A percentile compares a stretch with the other conserved stretches of the same genome.
Evolutionary conservation across 2,888 invertebrate genomes (phyloP).

Genomic region (Chydorus sphaericus): DNA sequence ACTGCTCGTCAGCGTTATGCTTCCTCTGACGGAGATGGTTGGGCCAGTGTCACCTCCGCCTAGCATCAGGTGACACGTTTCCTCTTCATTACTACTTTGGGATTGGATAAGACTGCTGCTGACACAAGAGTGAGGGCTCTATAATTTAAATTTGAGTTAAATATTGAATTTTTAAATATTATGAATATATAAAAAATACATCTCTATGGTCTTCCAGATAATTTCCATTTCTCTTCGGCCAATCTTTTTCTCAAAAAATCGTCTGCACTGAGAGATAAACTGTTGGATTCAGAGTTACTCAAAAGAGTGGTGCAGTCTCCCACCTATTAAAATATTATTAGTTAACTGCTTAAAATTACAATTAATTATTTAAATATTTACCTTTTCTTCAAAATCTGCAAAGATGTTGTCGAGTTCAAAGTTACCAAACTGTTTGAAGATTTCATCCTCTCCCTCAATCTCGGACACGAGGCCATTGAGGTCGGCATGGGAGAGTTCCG

Average conservation of each 20-base stretch:
- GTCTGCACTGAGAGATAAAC: too few species aligned
- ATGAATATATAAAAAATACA: background rate
- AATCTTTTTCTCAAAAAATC: slow-evolving; percentile 1
- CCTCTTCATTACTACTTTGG: background rate
- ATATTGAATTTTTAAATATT: background rate
- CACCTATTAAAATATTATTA: background rate
- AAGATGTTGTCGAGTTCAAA: slow-evolving; percentile 59
- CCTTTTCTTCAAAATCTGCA: slow-evolving; percentile 27
- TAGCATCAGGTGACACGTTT: background rate
- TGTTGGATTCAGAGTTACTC: background rate
- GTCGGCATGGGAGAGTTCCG: slow-evolving; percentile 57
- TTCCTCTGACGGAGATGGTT: slow-evolving; percentile 12
- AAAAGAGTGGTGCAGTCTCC: background rate
- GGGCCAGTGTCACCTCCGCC: background rate
- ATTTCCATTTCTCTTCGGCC: slow-evolving; percentile 1
- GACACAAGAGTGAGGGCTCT: background rate
- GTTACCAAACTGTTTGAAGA: slow-evolving; percentile 63
- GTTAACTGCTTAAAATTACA: background rate
- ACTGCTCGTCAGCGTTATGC: slow-evolving; percentile 14
- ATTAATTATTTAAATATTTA: slow-evolving; percentile 14
- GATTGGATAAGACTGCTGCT: slow-evolving; percentile 8
- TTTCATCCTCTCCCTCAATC: slow-evolving; percentile 53
- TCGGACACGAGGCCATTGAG: slow-evolving; percentile 48
- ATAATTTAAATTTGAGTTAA: background rate
- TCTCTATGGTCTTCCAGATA: slow-evolving; percentile 2